Base-by-base conservation (phyloP, 2,113 vertebrate species). In the Kryptolebias marmoratus region DNA sequence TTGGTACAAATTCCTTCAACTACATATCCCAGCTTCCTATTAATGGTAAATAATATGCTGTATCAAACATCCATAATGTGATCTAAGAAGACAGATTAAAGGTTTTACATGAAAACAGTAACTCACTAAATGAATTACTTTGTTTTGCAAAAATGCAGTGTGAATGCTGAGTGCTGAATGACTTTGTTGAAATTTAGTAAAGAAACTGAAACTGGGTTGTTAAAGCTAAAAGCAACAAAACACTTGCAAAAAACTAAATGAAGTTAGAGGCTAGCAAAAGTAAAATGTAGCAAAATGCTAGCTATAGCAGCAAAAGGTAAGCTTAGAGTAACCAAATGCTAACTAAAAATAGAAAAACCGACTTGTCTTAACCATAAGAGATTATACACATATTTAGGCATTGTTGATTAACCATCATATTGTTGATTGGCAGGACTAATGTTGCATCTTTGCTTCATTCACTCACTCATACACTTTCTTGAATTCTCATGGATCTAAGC, bases 1-100 rank as follows among this genome's bases (percentile, higher is more conserved):
- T 58, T 56, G 14, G 49, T 56, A 18, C 50, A 64, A 55, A 71
- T 65, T 86, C 85, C 83, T 88, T 82, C 71, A 78, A 74, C 75
- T 74, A 36, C 69, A 67, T 59, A 71, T 31, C 63, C 2, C 12
- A 0, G 10, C 49, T 57, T 32, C 47, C 49, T 56, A 58, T 49
- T 4, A 27, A 42, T 8, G 12, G 57, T 32, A 63, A 53, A 63
- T 76, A 36, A 66, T 54, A 64, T 67, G 68, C 66, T 71, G 55
- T 32, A 47, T 75, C 71, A 80, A 78, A 74, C 52, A 15, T 22
- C 53, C 54, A 72, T 1, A 42, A 59, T 32, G 50, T 13, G 58
- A 49, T 45, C 14, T 22, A 74, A 52, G 59, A 27, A 76, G 27
- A 77, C 28, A 68, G 55, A 84, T 68, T 49, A 65, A 59, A 42